A percentile compares a stretch with the other conserved stretches of the same genome.
phyloP scores from a whole-genome alignment of 2,888 invertebrate species.

The Galerucella pusilla region DNA sequence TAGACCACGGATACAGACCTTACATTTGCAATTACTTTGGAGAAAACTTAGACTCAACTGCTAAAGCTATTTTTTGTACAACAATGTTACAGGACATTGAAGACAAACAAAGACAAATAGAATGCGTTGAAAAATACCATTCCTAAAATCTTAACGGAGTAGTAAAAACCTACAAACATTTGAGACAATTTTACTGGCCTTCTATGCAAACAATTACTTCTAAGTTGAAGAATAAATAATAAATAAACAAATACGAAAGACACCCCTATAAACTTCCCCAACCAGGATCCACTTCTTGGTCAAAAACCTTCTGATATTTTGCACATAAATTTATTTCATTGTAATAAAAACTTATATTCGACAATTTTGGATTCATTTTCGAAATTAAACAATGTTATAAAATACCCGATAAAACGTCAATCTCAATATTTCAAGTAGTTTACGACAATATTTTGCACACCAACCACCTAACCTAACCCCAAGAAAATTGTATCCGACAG shows the following conservation, averaged over 20 bases:
- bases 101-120: too few relatives aligned
- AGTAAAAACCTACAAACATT: conserved; percentile 56
- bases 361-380: too few relatives aligned
- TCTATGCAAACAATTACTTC: not conserved
- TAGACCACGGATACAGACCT: not conserved
- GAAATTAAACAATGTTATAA: conserved; percentile 1
- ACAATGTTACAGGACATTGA: not conserved
- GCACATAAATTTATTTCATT: conserved; percentile 10
- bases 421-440: not conserved
- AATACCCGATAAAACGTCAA: too few relatives aligned
- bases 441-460: not conserved
- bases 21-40: conserved; percentile 19
- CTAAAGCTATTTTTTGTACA: conserved; percentile 34
- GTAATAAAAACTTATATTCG: not conserved
- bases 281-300: conserved; percentile 1
- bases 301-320: conserved; percentile 9
- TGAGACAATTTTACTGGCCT: conserved; percentile 67
- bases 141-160: too few relatives aligned
- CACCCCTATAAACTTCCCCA: conserved; percentile 3
- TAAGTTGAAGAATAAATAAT: not conserved
- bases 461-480: not conserved
- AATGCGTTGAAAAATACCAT: too few relatives aligned
- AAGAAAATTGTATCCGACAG: too few relatives aligned
- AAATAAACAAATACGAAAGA: too few relatives aligned
- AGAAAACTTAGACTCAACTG: conserved; percentile 34